A percentile compares a stretch with the other conserved stretches of the same genome.
phyloP scores from a whole-genome alignment of 2,113 vertebrate genomes.

The Oncorhynchus keta region DNA sequence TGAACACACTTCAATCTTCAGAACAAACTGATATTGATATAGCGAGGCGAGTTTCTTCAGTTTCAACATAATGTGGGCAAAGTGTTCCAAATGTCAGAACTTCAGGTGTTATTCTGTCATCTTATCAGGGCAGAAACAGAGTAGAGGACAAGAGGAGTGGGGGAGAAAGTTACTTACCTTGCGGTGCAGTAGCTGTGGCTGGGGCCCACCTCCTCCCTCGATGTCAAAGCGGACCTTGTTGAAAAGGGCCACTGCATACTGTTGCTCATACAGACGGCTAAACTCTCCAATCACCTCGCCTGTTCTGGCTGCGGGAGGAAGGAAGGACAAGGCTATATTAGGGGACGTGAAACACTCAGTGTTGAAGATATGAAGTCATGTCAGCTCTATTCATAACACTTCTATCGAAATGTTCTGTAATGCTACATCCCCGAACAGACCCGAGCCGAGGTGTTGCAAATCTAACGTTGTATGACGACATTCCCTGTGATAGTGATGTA shows the following conservation, averaged over 20 bases:
- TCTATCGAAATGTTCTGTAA: too few relatives aligned
- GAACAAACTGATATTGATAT: not conserved
- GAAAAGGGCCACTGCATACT: constrained; percentile 88
- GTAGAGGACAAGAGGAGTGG: not conserved
- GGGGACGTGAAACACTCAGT: too few relatives aligned
- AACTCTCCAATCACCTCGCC: constrained; percentile 81
- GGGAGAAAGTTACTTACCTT: constrained; percentile 74
- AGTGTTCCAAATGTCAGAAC: not conserved
- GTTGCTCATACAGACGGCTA: constrained; percentile 80
- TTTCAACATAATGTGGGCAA: too few relatives aligned
- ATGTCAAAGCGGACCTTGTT: constrained; percentile 90
- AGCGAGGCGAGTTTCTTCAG: too few relatives aligned
- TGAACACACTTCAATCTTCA: too few relatives aligned
- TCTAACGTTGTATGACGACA: too few relatives aligned
- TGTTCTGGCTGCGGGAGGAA: constrained; percentile 74
- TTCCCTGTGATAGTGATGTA: too few relatives aligned
- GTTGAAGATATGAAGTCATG: not conserved
- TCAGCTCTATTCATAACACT: too few relatives aligned
- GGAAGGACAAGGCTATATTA: not conserved
- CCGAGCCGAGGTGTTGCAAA: too few relatives aligned
- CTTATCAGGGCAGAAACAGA: too few relatives aligned
- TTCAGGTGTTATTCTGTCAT: not conserved
- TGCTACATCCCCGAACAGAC: too few relatives aligned
- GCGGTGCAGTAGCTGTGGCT: constrained; percentile 89
- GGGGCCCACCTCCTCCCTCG: constrained; percentile 81